Base-by-base conservation (phyloP, 2,888 invertebrate species). In the Torymus tubicola region DNA sequence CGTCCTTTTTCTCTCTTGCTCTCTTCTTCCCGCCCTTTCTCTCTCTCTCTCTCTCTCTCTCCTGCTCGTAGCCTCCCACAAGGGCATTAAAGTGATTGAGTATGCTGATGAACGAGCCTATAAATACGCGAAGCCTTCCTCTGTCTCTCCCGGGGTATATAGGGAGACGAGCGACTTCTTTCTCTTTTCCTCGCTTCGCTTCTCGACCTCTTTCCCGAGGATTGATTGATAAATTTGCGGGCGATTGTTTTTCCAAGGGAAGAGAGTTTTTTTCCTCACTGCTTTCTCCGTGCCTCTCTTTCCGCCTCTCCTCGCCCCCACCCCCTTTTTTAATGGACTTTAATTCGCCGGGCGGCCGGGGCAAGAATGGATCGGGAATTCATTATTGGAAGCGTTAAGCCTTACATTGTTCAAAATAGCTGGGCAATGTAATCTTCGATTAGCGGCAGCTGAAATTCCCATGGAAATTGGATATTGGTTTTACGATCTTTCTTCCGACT, bases 221-320 rank as follows among this genome's bases (percentile, higher is more conserved):
- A 77, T 70, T 78, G 69, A 81, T 78, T 73, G 78, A 81, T 81
- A 81, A 81, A 78, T 78, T 81, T 74, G 73, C 81, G 74, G 73
- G 60, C 53, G 74, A 81, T 78, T 81, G 65, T 81, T 81, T 81
- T 73, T 69, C 53, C 64, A 8, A 52, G 55, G 68, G 63, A 58
- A 67, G 18, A 63, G 52, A 13, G 14, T 72, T 71, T 72, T 69
- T 67, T 71, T 18, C 18, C 24, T 58, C 18, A 3, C 52, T 63
- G 2, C 53, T 11, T 11, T 18, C 5, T 42, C 55, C 63, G 2
- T 42, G 10, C 65, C 50, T 16, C 53, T 16, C 8, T 58, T 14
- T 21, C 42, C 14, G 1, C 50, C 52, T 64, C 8, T 50, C 52
- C 55, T 53, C 42, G 8, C 63, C 21, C 58, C n/a, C 42, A 8